Base-by-base conservation (phyloP, 2,888 invertebrate species). In the Leucophenga montana region DNA sequence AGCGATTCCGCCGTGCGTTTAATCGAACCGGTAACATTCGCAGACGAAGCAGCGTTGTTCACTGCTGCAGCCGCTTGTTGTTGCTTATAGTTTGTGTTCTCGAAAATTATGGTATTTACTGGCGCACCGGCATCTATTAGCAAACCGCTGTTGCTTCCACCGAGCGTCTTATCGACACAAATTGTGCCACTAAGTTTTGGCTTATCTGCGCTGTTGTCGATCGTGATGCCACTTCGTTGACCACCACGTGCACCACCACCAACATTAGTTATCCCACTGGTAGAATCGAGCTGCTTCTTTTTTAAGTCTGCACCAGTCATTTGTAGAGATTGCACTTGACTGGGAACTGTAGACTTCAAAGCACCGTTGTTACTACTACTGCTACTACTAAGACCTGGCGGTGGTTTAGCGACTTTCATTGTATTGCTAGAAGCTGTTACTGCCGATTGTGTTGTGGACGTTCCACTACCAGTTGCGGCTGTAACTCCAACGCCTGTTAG, bases 71-170 rank as follows among this genome's bases (percentile, higher is more conserved):
- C 72, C 27, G 75, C 75, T 73, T 83, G 83, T 65, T 80, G 81
- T 66, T 85, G 85, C 69, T 95, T 95, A 86, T 94, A 96, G 87
- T 96, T 96, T 1, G 96, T 96, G 86, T 97, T 97, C 85, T 97
- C 96, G 85, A 97, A 96, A 75, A 97, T 96, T 67, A 97, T 94
- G 0, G 96, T 96, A 85, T 95, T 94, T 20, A 95, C 95, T 1
- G 95, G 95, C 0, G 95, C 93, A 5, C 94, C 94, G 3, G 93
- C 91, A 31, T 94, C 93, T 84, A 95, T 94, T 39, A 94, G 53
- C 0, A 75, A 73, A 71, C 71, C 76, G 16, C 75, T 75, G 3
- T 59, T 70, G 3, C 70, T 74, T 18, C 73, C 75, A 4, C 78
- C 78, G 9, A 77, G 72, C 11, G 62, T 64, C 48, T 83, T 84